These are phyloP conservation scores for Manis javanica DNA, from an alignment of 2,797 vertebrate genomes.

Conservation along the genomic window DNA sequence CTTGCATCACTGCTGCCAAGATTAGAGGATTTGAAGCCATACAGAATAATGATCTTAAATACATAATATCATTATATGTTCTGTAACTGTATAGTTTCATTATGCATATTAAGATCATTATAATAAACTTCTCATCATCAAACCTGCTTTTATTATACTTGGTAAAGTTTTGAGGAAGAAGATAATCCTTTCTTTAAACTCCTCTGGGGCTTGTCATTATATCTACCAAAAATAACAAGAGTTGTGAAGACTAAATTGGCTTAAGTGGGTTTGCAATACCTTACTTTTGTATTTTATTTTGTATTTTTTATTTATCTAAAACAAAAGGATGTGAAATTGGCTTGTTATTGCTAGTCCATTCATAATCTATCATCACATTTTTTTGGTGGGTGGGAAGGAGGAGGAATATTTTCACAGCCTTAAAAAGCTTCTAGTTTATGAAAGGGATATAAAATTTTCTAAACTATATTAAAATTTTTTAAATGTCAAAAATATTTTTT, in stretches of 20 bases:
- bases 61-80: background rate
- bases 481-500: conserved; percentile 55
- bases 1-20: background rate
- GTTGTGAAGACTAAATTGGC: background rate
- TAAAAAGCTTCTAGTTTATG: conserved; percentile 61
- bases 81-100: too few relatives aligned
- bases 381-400: conserved; percentile 57
- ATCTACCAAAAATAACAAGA: conserved; percentile 40
- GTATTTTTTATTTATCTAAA: background rate
- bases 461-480: conserved; percentile 34
- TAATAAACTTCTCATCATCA: too few relatives aligned
- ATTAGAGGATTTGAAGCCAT: background rate
- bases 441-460: conserved; percentile 47
- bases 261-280: background rate
- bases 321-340: background rate
- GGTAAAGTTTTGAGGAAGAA: background rate
- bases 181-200: background rate
- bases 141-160: background rate
- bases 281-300: conserved; percentile 50
- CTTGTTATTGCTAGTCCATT: conserved; percentile 43
- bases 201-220: background rate
- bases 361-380: conserved; percentile 73
- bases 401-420: conserved; percentile 68
- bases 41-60: background rate
- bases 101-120: too few relatives aligned